Evolutionary conservation across 1,140 invertebrate genomes (phyloP).

Genomic region (Drosophila lacertosa): DNA sequence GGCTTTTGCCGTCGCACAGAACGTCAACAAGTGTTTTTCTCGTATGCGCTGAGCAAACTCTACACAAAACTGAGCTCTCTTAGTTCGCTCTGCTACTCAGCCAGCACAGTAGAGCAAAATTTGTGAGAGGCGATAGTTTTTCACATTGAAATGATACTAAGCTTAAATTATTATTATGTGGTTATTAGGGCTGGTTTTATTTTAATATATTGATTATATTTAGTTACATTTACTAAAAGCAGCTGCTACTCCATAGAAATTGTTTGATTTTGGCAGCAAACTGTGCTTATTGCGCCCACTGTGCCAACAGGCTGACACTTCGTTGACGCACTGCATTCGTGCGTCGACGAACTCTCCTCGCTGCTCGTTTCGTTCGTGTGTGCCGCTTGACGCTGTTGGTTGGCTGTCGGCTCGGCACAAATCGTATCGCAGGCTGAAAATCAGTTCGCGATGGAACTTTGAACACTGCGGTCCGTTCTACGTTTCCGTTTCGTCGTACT

Average conservation of each 20-base stretch:
- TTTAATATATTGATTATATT: background rate
- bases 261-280: background rate
- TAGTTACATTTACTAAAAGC: background rate
- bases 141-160: too few species aligned
- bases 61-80: slow-evolving; percentile 34
- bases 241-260: background rate
- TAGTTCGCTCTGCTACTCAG: slow-evolving; percentile 31
- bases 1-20: slow-evolving; percentile 20
- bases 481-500: slow-evolving; percentile 67
- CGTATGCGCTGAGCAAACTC: slow-evolving; percentile 42
- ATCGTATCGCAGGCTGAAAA: slow-evolving; percentile 39
- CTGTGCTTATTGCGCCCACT: slow-evolving; percentile 2
- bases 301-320: slow-evolving; percentile 14
- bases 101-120: slow-evolving; percentile 33
- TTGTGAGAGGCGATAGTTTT: too few species aligned
- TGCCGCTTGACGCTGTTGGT: background rate
- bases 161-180: too few species aligned
- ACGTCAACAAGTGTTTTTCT: slow-evolving; percentile 77
- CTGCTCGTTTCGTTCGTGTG: slow-evolving; percentile 1
- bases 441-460: slow-evolving; percentile 83
- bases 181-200: background rate
- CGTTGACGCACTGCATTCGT: slow-evolving; percentile 37
- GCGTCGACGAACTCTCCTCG: slow-evolving; percentile 36
- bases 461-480: slow-evolving; percentile 77
- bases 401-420: slow-evolving; percentile 20